A percentile compares a stretch with the other conserved stretches of the same genome.
These are phyloP conservation scores for Tetranychus truncatus DNA, from an alignment of 2,888 invertebrate genomes.

Conservation along the genomic window DNA sequence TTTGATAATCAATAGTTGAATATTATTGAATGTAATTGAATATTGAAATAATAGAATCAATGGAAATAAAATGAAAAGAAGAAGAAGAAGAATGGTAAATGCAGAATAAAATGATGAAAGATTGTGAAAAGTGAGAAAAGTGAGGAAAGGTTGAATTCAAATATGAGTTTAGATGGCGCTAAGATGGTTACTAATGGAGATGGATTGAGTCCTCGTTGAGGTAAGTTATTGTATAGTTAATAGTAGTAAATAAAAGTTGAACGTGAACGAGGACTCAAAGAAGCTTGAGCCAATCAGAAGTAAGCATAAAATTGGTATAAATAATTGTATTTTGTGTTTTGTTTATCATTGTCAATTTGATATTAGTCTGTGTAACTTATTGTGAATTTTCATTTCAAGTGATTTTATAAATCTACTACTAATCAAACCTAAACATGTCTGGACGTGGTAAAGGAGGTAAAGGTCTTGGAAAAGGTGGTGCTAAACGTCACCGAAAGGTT, in stretches of 20 bases:
- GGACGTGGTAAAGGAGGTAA: slow-evolving; percentile 62
- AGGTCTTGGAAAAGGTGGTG: slow-evolving; percentile 58
- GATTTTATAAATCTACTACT: not conserved
- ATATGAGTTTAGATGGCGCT: no score
- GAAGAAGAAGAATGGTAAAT: no score
- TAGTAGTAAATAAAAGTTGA: not conserved
- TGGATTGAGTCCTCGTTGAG: no score
- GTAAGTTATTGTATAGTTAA: no score
- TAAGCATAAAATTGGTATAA: not conserved
- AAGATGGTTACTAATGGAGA: no score
- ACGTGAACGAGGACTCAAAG: not conserved
- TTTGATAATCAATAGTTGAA: no score
- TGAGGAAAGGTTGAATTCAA: no score
- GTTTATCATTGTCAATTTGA: not conserved
- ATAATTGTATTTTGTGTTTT: not conserved
- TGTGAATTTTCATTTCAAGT: not conserved
- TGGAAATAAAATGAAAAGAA: no score
- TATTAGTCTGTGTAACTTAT: not conserved
- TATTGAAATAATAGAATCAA: no score
- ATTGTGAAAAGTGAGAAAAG: no score
- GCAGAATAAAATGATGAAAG: no score
- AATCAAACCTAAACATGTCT: slow-evolving; percentile 42
- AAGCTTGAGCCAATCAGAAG: not conserved
- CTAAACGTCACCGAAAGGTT: slow-evolving; percentile 50
- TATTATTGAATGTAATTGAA: no score